Base-by-base conservation (phyloP, 2,113 vertebrate species). In the Marmota monax region DNA sequence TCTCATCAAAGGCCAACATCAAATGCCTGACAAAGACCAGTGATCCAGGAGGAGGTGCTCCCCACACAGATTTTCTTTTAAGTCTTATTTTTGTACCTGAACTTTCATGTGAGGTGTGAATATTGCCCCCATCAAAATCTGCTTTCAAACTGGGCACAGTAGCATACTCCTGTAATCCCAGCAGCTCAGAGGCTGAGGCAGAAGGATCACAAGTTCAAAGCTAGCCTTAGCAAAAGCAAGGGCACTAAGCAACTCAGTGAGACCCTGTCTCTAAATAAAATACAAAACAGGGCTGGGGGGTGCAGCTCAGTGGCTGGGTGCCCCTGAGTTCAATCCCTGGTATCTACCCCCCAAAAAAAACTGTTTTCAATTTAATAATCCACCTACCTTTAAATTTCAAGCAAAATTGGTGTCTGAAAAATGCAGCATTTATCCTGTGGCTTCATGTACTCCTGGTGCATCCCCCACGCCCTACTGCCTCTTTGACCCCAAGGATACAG, bases 1-100 rank as follows among this genome's bases (percentile, higher is more conserved):
- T 18, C 3, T 29, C 67, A 53, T 22, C 77, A 80, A 34, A 67
- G 12, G 7, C 48, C 45, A 77, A 65, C 1, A 42, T n/a, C 84
- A 4, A 48, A 3, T 7, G 23, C 29, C 86, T 51, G 53, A 42
- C 67, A 32, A 1, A 80, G n/a, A 18, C 74, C 51, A 1, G n/a
- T 1, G 23, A 16, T 37, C 56, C 17, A 5, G 48, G 37, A 14
- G n/a, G 10, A 89, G 27, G 27, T 58, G 45, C 76, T 51, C 5
- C 72, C 63, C 53, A n/a, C 65, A 2, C 0, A 5, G 32, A 34
- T 84, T 87, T 56, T 84, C 82, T 82, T 16, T 74, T 29, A 92
- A 70, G n/a, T 58, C 51, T 74, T 25, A 37, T 23, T 77, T 95
- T 92, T 42, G 32, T 42, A 51, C 69, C 58, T 65, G 69, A 96